Percentiles rank a stretch among this genome's conserved stretches.
Conservation (phyloP, 2,113 vertebrate genomes). For the Lampris incognitus region DNA sequence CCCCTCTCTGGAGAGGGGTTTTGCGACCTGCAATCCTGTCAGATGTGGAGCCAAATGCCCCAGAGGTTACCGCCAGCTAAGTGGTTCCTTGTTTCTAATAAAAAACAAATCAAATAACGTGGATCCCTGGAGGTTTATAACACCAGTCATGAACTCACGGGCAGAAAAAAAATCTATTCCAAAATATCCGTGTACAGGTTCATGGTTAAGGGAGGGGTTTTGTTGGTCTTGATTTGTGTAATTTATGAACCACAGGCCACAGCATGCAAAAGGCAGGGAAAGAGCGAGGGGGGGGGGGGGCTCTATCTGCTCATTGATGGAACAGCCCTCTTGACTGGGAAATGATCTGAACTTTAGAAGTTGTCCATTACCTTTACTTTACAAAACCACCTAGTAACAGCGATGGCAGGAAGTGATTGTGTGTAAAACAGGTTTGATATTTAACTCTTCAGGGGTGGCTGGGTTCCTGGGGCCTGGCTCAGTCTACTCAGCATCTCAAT, state of each 20-base stretch:
- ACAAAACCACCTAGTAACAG: slow-evolving; percentile 28
- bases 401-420: slow-evolving; percentile 49
- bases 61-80: slow-evolving; percentile 67
- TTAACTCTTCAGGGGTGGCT: slow-evolving; percentile 61
- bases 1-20: slow-evolving; percentile 33
- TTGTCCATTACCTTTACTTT: slow-evolving; percentile 54
- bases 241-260: slow-evolving; percentile 49
- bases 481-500: slow-evolving; percentile 11
- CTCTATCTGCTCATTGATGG: slow-evolving; percentile 42
- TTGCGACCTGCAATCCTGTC: slow-evolving; percentile 52
- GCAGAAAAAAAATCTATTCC: slow-evolving; percentile 56
- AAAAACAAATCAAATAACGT: slow-evolving; percentile 76
- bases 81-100: slow-evolving; percentile 77
- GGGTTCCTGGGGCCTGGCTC: slow-evolving; percentile 44
- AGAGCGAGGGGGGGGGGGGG: neutral
- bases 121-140: slow-evolving; percentile 60
- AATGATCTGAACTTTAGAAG: slow-evolving; percentile 57
- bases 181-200: slow-evolving; percentile 47
- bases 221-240: slow-evolving; percentile 49
- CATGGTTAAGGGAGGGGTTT: slow-evolving; percentile 47
- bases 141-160: slow-evolving; percentile 60
- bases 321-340: slow-evolving; percentile 56
- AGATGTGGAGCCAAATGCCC: slow-evolving; percentile 69
- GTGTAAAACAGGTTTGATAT: slow-evolving; percentile 66
- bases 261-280: neutral